phyloP scores from a whole-genome alignment of 2,797 vertebrate species.

The Mustela erminea region DNA sequence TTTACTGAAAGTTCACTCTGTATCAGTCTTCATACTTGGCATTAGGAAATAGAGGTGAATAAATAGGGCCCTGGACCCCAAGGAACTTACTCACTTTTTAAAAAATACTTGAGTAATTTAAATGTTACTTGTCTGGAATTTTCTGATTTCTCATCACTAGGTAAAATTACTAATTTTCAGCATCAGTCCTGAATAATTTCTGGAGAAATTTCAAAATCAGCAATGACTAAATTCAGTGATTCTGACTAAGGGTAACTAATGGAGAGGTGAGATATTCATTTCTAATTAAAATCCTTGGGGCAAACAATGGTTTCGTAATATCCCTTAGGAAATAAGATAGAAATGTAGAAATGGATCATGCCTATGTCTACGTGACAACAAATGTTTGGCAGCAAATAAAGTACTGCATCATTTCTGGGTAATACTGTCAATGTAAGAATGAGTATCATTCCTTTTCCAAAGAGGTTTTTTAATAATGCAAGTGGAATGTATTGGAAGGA shows the following conservation, averaged over 20 bases:
- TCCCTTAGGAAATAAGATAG: background rate
- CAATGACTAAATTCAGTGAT: background rate
- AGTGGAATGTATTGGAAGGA: background rate
- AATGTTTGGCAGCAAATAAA: conserved; percentile 47
- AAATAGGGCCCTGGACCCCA: background rate
- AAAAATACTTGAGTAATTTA: background rate
- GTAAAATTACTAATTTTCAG: conserved; percentile 28
- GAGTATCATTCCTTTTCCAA: background rate
- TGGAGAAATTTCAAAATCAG: conserved; percentile 21
- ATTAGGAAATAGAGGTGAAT: background rate
- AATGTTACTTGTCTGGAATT: background rate
- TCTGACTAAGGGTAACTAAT: conserved; percentile 14
- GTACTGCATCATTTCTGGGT: background rate
- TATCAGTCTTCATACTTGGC: background rate
- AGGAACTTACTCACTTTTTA: background rate
- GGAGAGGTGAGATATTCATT: background rate
- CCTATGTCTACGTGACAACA: background rate
- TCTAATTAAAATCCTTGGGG: background rate
- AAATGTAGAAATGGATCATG: conserved; percentile 32
- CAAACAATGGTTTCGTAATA: conserved; percentile 11
- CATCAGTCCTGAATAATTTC: conserved; percentile 34
- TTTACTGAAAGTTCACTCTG: background rate
- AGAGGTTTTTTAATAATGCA: background rate
- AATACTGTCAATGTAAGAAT: background rate
- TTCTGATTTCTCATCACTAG: background rate